Evolutionary conservation across 2,113 vertebrate species (phyloP).

Genomic region (Rattus norvegicus): DNA sequence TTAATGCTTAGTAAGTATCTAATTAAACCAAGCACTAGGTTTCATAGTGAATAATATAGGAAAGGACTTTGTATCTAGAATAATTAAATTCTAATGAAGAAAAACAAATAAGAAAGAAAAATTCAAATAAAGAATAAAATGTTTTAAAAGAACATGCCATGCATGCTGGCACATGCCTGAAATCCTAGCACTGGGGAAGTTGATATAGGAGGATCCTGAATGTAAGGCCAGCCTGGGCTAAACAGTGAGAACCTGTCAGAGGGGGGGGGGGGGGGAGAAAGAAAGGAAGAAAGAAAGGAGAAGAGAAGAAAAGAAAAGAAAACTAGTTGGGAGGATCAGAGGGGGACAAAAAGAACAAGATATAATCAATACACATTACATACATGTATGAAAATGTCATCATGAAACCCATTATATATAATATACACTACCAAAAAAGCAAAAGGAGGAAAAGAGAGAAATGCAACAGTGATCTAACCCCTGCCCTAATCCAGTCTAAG

Average conservation of each 20-base stretch:
- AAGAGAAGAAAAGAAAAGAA: neutral
- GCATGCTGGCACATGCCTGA: neutral
- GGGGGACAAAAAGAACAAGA: neutral
- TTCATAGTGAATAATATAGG: constrained; percentile 24
- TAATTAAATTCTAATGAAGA: constrained; percentile 46
- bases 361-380: neutral
- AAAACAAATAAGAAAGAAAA: constrained; percentile 24
- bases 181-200: neutral
- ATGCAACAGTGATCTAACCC: neutral
- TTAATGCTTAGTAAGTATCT: constrained; percentile 30
- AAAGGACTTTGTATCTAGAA: neutral
- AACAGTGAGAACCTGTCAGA: neutral
- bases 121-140: neutral
- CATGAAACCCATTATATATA: neutral
- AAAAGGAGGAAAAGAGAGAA: neutral
- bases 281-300: too few relatives aligned
- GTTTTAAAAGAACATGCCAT: neutral
- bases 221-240: neutral
- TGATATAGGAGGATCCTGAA: neutral
- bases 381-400: neutral
- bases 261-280: too few relatives aligned
- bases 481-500: too few relatives aligned
- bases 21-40: neutral
- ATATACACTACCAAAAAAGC: neutral
- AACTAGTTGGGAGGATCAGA: neutral